Evolutionary conservation across 2,113 vertebrate genomes (phyloP).

Genomic region (Gnathonemus longibarbis): DNA sequence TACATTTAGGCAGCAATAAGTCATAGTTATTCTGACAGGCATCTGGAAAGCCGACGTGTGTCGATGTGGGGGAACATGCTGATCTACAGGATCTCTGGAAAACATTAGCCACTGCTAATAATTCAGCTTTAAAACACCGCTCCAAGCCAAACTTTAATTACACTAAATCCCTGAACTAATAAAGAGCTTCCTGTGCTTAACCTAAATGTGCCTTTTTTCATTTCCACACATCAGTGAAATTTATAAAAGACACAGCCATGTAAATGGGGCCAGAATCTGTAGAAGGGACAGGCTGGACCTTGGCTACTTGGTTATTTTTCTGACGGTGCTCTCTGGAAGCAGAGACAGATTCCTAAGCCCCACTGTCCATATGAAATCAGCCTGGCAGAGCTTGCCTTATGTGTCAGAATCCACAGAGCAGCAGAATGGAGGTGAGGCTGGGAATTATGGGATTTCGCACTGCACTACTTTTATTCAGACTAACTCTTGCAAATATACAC

Average conservation of each 20-base stretch:
- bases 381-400: neutral
- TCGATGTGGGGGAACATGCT: neutral
- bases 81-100: neutral
- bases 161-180: constrained; percentile 8
- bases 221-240: neutral
- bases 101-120: constrained; percentile 13
- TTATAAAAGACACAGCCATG: neutral
- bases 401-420: neutral
- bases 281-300: neutral
- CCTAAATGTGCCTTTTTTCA: neutral
- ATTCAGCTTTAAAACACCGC: constrained; percentile 1
- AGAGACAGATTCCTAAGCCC: neutral
- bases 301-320: neutral
- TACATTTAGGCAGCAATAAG: neutral
- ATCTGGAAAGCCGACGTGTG: neutral
- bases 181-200: constrained; percentile 3
- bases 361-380: neutral
- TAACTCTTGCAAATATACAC: neutral
- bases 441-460: neutral
- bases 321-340: neutral
- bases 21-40: neutral
- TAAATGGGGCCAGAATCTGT: neutral
- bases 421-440: neutral
- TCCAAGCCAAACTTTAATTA: constrained; percentile 16
- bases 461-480: neutral